Evolutionary conservation across 2,797 vertebrate genomes (phyloP), one percentile per base, ranked within the genome.

Genomic region (Pseudochirops corinnae): DNA sequence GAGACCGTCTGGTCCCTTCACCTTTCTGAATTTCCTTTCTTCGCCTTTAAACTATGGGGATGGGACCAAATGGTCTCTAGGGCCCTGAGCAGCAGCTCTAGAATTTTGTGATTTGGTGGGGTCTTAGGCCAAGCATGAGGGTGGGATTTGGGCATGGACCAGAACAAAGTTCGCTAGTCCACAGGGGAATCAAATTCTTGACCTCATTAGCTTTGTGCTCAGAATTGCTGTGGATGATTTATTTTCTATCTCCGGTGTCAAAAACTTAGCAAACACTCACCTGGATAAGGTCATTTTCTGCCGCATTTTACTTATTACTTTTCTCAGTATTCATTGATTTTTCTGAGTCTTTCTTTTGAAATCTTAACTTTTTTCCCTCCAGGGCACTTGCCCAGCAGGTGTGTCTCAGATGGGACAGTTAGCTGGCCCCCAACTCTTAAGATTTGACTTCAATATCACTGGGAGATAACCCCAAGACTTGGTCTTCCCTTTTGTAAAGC

Each of bases 351-450:
- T 60, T 56, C 0, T 53, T 87, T 60, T 31, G 11, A 18, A 55
- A 95, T 90, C 95, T 50, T 92, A 39, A 39, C 67, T 95, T 53
- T 87, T 95, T 91, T 92, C 94, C 92, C 60, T 82, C 62, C 92
- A 94, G 87, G 82, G 60, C 87, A 92, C 52, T 26, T 94, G 52
- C 46, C 18, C 39, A 46, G 24, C 0, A 92, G 82, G 67, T 93
- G 56, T 60, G 82, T 52, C 13, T 74, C 96, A 95, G n/a, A 92
- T 28, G 96, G 95, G 93, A 96, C 94, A 55, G n/a, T 82, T 93
- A 53, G n/a, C 58, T 94, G 82, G 57, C 90, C 91, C 74, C 93
- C 82, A 31, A 0, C 92, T 31, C 58, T 87, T 46, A 26, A 87
- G 74, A 46, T 46, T 50, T 46, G 26, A 87, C 39, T 82, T 82